Evolutionary conservation across 2,888 invertebrate genomes (phyloP).

Genomic region (Belgica antarctica): DNA sequence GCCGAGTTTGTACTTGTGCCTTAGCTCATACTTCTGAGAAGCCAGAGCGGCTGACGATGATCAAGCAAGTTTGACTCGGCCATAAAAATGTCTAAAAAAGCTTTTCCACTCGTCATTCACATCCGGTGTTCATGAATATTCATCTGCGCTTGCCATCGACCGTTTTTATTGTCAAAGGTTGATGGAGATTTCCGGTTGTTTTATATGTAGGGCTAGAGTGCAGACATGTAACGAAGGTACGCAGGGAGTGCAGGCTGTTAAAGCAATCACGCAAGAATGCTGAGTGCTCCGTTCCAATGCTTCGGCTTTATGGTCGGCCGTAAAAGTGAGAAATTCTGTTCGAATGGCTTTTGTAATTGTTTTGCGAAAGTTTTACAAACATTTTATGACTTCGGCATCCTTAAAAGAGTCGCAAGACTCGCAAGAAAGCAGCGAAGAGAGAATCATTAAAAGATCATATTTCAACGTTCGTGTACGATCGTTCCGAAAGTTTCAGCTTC

Average conservation of each 20-base stretch:
- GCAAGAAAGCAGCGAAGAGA: background rate
- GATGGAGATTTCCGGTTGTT: conserved; percentile 37
- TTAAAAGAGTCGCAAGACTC: too few relatives aligned
- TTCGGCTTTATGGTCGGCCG: too few relatives aligned
- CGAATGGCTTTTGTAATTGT: too few relatives aligned
- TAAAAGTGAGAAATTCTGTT: too few relatives aligned
- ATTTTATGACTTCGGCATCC: too few relatives aligned
- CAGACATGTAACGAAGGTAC: background rate
- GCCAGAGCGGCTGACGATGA: too few relatives aligned
- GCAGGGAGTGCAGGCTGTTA: too few relatives aligned
- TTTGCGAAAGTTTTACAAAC: too few relatives aligned
- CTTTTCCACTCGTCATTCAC: background rate
- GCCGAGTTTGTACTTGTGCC: too few relatives aligned
- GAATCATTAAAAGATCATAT: conserved; percentile 12
- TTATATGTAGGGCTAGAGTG: conserved; percentile 17
- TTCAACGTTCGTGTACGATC: background rate
- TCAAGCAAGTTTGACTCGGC: background rate
- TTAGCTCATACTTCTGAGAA: too few relatives aligned
- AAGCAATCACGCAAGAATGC: too few relatives aligned
- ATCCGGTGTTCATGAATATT: conserved; percentile 16
- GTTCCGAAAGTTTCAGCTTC: background rate
- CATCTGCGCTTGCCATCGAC: background rate
- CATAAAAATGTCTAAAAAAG: background rate
- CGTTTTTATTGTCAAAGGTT: conserved; percentile 36
- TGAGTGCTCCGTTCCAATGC: too few relatives aligned